A percentile compares a stretch with the other conserved stretches of the same genome.
Conservation (phyloP, 1,140 invertebrate species). For the Solenopsis fugax region DNA sequence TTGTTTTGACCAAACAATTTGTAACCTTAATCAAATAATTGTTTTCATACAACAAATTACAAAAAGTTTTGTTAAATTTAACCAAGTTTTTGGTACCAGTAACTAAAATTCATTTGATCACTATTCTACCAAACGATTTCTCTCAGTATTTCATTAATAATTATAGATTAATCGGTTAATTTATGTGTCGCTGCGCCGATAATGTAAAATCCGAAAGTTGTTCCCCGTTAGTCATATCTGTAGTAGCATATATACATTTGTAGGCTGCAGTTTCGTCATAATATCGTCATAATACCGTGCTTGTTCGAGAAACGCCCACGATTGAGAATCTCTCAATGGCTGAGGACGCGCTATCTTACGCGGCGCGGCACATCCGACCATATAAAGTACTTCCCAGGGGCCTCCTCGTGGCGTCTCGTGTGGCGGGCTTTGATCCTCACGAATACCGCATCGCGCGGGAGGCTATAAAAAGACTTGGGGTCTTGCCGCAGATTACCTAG, state of each 20-base stretch:
- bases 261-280: not conserved
- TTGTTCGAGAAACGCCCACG: not conserved
- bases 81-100: no score
- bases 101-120: no score
- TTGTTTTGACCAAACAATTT: no score
- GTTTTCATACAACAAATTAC: no score
- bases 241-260: not conserved
- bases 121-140: no score
- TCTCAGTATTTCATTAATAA: not conserved
- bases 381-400: slow-evolving; percentile 45
- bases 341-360: slow-evolving; percentile 33
- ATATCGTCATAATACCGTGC: not conserved
- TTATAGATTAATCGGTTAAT: not conserved
- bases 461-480: slow-evolving; percentile 54
- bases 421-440: slow-evolving; percentile 45
- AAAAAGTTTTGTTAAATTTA: no score
- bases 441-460: slow-evolving; percentile 24
- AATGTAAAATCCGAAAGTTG: not conserved
- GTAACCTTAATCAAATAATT: no score
- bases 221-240: not conserved
- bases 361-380: slow-evolving; percentile 31
- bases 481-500: slow-evolving; percentile 50
- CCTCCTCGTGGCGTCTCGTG: not conserved
- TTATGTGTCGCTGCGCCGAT: no score
- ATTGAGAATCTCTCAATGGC: slow-evolving; percentile 32